A percentile compares a stretch with the other conserved stretches of the same genome.
phyloP scores from a whole-genome alignment of 2,888 invertebrate species.

The Andricus curvator region DNA sequence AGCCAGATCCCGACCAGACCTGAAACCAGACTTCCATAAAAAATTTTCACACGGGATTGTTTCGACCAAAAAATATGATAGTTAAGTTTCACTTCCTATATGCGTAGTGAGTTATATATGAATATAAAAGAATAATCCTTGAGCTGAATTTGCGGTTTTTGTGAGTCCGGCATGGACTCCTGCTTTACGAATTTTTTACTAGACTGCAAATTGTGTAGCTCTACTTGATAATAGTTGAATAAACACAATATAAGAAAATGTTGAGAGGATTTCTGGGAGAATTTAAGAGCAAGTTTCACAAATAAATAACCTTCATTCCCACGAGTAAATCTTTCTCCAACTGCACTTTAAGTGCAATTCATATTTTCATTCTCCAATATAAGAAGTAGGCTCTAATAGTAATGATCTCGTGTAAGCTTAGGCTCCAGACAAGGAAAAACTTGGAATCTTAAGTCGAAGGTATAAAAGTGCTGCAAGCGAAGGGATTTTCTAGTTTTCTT shows the following conservation, averaged over 20 bases:
- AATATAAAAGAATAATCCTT: no score
- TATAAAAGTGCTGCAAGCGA: constrained; percentile 7
- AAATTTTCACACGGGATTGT: no score
- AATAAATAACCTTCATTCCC: constrained; percentile 3
- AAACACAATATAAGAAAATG: neutral
- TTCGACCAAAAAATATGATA: no score
- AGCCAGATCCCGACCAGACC: no score
- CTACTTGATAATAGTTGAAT: constrained; percentile 1
- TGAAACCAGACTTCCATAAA: no score
- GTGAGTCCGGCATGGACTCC: no score
- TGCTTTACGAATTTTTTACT: no score
- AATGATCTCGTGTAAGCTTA: constrained; percentile 16
- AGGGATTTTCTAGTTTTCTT: neutral
- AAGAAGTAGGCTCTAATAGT: constrained; percentile 17
- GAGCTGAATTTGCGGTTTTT: no score
- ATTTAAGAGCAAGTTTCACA: neutral
- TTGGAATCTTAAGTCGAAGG: constrained; percentile 3
- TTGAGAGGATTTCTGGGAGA: neutral
- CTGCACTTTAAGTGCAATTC: constrained; percentile 6
- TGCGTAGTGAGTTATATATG: no score
- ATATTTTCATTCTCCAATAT: constrained; percentile 15
- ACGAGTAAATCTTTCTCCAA: constrained; percentile 11
- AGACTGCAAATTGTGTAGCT: no score
- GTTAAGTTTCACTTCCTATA: no score
- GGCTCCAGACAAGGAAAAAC: constrained; percentile 10